A percentile compares a stretch with the other conserved stretches of the same genome.
These are phyloP conservation scores for Limosa lapponica DNA, from an alignment of 2,797 vertebrate species.

Conservation along the genomic window DNA sequence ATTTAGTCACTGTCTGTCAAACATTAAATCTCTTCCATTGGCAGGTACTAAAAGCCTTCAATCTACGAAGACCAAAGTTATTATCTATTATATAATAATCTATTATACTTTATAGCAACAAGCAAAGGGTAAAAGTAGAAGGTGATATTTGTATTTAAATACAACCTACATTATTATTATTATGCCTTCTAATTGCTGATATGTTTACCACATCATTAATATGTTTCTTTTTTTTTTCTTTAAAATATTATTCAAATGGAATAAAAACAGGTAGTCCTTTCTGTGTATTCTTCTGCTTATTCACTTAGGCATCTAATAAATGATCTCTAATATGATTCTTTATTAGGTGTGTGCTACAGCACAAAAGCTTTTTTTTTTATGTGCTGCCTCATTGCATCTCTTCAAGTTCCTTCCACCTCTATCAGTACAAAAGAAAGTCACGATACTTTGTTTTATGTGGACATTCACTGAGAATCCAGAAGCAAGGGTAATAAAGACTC, in stretches of 20 bases:
- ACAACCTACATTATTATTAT: neutral
- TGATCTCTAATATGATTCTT: neutral
- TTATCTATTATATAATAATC: neutral
- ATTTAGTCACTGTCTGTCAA: neutral
- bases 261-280: neutral
- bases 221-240: neutral
- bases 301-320: neutral
- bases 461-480: neutral
- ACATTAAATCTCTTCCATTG: neutral
- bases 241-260: neutral
- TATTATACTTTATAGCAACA: neutral
- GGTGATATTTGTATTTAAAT: neutral
- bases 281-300: neutral
- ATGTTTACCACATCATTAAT: neutral
- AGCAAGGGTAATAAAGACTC: neutral
- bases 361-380: neutral
- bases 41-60: neutral
- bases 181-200: neutral
- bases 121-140: neutral
- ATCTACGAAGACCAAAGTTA: neutral
- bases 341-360: neutral
- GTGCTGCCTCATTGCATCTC: neutral
- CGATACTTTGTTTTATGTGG: neutral
- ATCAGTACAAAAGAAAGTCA: neutral
- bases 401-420: neutral